These are phyloP conservation scores for Odontocolon sp. DNA, from an alignment of 2,888 invertebrate species.

Conservation along the genomic window DNA sequence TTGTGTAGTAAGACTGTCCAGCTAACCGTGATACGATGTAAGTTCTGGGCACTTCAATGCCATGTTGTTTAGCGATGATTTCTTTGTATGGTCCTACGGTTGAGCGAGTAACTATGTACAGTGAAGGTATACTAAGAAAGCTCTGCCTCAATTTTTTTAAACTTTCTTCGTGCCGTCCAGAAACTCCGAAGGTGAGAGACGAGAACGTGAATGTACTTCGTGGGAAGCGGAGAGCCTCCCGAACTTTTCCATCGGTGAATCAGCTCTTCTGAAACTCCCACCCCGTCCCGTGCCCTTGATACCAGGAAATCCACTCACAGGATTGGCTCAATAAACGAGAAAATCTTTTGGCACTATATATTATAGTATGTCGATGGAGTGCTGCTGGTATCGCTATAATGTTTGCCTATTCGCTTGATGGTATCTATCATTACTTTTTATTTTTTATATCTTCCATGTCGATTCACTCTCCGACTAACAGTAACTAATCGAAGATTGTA, in stretches of 20 bases:
- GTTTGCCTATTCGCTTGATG: too few species aligned
- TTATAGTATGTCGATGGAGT: too few species aligned
- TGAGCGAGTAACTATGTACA: not conserved
- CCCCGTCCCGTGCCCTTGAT: not conserved
- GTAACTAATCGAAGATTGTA: not conserved
- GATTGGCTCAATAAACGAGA: conserved; percentile 46
- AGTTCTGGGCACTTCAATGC: too few species aligned
- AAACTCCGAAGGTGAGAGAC: conserved; percentile 37
- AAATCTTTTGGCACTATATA: not conserved
- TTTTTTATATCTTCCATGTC: not conserved
- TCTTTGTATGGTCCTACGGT: not conserved
- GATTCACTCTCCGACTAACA: not conserved
- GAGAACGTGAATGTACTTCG: not conserved
- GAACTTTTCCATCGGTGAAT: conserved; percentile 35
- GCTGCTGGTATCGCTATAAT: too few species aligned
- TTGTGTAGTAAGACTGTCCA: too few species aligned
- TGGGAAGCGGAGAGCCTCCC: too few species aligned
- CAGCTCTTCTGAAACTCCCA: conserved; percentile 3
- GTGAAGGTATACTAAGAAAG: not conserved
- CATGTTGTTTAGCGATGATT: not conserved
- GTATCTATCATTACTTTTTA: too few species aligned
- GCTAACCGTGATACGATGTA: too few species aligned
- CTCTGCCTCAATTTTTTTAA: not conserved
- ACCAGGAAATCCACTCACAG: conserved; percentile 44
- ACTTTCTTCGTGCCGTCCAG: not conserved